Conservation (phyloP, 1,140 invertebrate genomes). For the Tenebrio molitor region DNA sequence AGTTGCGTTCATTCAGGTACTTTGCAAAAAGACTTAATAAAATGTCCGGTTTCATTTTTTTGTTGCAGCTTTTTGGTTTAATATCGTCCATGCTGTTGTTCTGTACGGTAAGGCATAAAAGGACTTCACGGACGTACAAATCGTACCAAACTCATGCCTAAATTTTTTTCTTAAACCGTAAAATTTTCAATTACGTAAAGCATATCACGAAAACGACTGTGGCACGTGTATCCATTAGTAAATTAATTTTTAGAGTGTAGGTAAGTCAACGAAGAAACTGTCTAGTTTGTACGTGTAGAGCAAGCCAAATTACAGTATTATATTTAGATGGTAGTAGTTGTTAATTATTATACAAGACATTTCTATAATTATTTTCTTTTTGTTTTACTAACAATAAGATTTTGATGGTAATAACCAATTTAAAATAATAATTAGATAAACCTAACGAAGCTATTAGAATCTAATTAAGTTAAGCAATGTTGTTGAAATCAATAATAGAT, state of each 20-base stretch:
- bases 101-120: conserved; percentile 80
- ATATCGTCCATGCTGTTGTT: conserved; percentile 83
- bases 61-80: conserved; percentile 79
- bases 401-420: no score
- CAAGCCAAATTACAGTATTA: neutral
- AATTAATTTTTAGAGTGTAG: no score
- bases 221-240: no score
- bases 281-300: neutral
- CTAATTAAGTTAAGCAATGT: no score
- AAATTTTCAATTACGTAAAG: no score
- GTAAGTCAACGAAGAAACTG: no score
- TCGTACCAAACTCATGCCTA: conserved; percentile 54
- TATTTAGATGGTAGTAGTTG: neutral
- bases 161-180: no score
- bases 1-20: conserved; percentile 79
- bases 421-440: no score
- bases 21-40: neutral
- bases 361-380: neutral
- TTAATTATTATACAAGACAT: neutral
- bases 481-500: no score
- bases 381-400: no score
- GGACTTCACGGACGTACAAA: conserved; percentile 68
- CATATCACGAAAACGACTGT: no score
- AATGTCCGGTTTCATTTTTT: conserved; percentile 49
- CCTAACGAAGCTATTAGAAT: no score